A percentile compares a stretch with the other conserved stretches of the same genome.
phyloP scores from a whole-genome alignment of 2,797 vertebrate species.

The Peromyscus aztecus region DNA sequence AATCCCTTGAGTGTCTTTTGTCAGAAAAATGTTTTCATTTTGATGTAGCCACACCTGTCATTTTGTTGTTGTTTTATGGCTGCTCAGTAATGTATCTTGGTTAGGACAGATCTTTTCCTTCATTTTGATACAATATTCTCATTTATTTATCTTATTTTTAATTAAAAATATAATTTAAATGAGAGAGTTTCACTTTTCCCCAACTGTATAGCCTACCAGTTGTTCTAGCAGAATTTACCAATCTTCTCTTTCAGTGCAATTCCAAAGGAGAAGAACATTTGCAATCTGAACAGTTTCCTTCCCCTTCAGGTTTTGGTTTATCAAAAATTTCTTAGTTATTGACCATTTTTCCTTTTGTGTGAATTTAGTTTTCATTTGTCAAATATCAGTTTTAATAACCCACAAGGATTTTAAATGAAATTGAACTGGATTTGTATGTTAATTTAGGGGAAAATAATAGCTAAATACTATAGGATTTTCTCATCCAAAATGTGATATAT shows the following conservation, averaged over 20 bases:
- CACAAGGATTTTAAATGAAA: background rate
- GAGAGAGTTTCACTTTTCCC: background rate
- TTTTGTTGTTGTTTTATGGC: background rate
- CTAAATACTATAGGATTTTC: background rate
- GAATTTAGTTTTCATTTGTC: conserved; percentile 37
- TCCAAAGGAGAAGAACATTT: conserved; percentile 51
- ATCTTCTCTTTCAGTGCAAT: conserved; percentile 27
- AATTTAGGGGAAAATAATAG: conserved; percentile 21
- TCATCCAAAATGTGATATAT: background rate
- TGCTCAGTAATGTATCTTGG: background rate
- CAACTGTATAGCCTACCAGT: background rate
- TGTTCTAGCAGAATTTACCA: background rate
- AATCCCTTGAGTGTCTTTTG: background rate
- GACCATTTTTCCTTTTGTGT: conserved; percentile 11
- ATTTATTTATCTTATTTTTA: conserved; percentile 44
- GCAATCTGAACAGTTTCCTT: background rate
- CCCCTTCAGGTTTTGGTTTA: background rate
- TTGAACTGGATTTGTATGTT: conserved; percentile 38
- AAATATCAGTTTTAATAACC: background rate
- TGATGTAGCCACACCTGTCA: background rate
- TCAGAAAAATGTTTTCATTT: conserved; percentile 51
- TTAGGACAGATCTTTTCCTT: conserved; percentile 34
- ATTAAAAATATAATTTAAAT: conserved; percentile 8
- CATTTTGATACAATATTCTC: conserved; percentile 16
- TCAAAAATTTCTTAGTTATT: conserved; percentile 56